phyloP scores from a whole-genome alignment of 2,888 invertebrate species.

The Drosophila mulleri region DNA sequence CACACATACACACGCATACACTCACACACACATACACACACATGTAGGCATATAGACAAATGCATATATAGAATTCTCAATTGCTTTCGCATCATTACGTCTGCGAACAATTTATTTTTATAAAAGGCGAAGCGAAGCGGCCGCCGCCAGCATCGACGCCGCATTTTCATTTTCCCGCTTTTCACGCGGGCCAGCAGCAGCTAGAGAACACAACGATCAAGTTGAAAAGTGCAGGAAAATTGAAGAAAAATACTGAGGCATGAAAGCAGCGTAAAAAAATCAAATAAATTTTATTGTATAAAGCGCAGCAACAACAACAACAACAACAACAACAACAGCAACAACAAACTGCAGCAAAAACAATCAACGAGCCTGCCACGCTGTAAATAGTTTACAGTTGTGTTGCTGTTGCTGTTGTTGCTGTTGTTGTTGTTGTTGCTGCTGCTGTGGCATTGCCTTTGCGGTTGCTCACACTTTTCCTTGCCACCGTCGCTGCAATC shows the following conservation, averaged over 20 bases:
- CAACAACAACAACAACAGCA: conserved; percentile 26
- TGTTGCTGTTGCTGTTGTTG: conserved; percentile 29
- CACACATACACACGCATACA: conserved; percentile 38
- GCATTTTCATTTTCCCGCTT: conserved; percentile 66
- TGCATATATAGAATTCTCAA: conserved; percentile 78
- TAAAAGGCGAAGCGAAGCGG: conserved; percentile 69
- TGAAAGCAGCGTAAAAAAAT: conserved; percentile 77
- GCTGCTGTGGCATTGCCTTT: conserved; percentile 47
- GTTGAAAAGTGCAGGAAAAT: conserved; percentile 76
- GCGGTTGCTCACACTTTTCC: conserved; percentile 70
- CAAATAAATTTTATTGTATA: conserved; percentile 79
- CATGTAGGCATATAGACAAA: conserved; percentile 50
- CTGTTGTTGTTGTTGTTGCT: conserved; percentile 18
- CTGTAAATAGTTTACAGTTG: conserved; percentile 79
- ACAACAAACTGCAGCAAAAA: conserved; percentile 59
- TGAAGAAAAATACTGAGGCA: conserved; percentile 77
- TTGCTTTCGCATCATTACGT: conserved; percentile 82
- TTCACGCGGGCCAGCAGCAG: conserved; percentile 37
- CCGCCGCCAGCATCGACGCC: conserved; percentile 41
- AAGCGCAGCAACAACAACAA: conserved; percentile 57
- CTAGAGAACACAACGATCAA: conserved; percentile 49
- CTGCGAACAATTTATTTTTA: conserved; percentile 81
- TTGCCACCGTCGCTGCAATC: conserved; percentile 64
- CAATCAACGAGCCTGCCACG: conserved; percentile 69
- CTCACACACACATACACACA: conserved; percentile 36